Base-by-base conservation (phyloP, 1,140 invertebrate genomes). In the Saccostrea echinata region DNA sequence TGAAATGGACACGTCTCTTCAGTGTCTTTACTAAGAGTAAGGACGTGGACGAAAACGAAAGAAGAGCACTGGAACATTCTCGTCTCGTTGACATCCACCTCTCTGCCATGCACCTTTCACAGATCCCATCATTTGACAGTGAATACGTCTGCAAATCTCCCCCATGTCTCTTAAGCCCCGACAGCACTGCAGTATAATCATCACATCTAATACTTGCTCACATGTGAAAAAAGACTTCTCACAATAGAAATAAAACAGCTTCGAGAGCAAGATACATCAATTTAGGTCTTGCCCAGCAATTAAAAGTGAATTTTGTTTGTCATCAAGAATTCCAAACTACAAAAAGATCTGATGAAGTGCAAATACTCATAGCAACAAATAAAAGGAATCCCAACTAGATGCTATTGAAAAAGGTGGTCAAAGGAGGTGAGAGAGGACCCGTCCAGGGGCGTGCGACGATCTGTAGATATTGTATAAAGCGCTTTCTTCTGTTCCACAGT, bases 1-100 rank as follows among this genome's bases (percentile, higher is more conserved):
- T 82, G 3, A 55, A 88, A 24, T 85, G 84, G 30, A 52, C 51
- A 53, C 33, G 84, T 6, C 84, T 84, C 21, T 84, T 55, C 43
- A 57, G 61, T 27, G 55, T 57, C 13, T 27, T 51, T 52, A 57
- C 52, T 18, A 57, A 82, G 51, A 76, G 68, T 76, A 83, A 43
- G 71, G 87, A 83, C 11, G 12, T 80, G 9, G 85, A 87, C 35
- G 89, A 90, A 33, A 76, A 76, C 68, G 51, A 88, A 16, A 43
- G 57, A 13, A 35, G 55, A 3, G 87, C 27, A 1, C 84, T 88
- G 53, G 84, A 91, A 68, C 88, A 93, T 88, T 93, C 92, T 18
- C 88, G 90, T 24, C 61, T 92, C n/a, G 91, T 92, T 9, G 92
- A 92, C 61, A 91, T 92, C 24, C 91, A 92, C 84, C 76, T 93